These are phyloP conservation scores for Micropterix aruncella DNA, from an alignment of 2,888 invertebrate genomes.

Conservation along the genomic window DNA sequence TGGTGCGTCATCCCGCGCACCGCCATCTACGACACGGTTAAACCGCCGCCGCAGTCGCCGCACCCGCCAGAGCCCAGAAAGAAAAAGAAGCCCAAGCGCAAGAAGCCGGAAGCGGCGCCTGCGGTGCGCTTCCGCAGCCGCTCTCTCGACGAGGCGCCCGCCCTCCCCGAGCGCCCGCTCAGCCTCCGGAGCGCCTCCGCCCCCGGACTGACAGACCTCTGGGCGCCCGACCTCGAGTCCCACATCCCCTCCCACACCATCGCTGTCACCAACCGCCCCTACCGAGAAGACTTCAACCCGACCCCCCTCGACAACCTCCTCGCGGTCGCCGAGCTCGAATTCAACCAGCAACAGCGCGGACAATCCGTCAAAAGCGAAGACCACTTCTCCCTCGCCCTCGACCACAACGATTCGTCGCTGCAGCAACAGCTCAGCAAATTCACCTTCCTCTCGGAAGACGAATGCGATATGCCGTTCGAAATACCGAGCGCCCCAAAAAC, in stretches of 20 bases:
- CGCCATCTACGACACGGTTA: conserved; percentile 41
- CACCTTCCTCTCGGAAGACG: conserved; percentile 24
- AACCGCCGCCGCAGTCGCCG: conserved; percentile 18
- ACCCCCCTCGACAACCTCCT: conserved; percentile 47
- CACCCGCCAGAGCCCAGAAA: conserved; percentile 11
- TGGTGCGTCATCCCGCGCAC: conserved; percentile 76
- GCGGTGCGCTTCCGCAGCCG: neutral
- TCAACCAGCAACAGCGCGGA: conserved; percentile 36
- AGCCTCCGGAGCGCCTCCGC: conserved; percentile 7
- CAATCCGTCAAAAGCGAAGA: conserved; percentile 8
- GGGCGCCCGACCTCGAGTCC: conserved; percentile 42
- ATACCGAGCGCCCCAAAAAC: conserved; percentile 23
- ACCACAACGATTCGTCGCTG: conserved; percentile 12
- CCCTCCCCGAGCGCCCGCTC: conserved; percentile 3
- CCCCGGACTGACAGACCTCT: conserved; percentile 15
- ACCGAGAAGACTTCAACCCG: conserved; percentile 21
- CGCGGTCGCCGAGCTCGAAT: conserved; percentile 49
- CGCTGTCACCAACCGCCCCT: conserved; percentile 29
- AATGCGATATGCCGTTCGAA: conserved; percentile 29
- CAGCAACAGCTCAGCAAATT: conserved; percentile 9
- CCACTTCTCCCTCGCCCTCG: conserved; percentile 5
- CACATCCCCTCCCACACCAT: conserved; percentile 48
- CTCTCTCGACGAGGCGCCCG: conserved; percentile 5
- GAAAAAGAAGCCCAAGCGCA: conserved; percentile 3
- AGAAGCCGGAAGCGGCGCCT: conserved; percentile 10